Base-by-base conservation (phyloP, 1,140 invertebrate genomes). In the Sitobion miscanthi region DNA sequence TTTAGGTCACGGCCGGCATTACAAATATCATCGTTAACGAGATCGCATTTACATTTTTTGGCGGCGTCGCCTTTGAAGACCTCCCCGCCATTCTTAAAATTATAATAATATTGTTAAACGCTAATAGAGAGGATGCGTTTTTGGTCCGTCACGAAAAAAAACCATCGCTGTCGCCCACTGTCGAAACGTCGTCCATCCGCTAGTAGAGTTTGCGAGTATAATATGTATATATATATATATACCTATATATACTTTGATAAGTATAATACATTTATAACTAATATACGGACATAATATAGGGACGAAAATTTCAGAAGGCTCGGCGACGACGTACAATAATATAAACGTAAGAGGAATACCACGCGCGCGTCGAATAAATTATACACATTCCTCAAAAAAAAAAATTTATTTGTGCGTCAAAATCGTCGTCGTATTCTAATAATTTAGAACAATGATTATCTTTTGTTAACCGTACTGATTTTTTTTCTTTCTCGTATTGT, bases 31-130 rank as follows among this genome's bases (percentile, higher is more conserved):
- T 9, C 4, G 91, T 42, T 92, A 92, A 83, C 49, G 77, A 92
- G 91, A 42, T 85, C 47, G 38, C 17, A 85, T 92, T 85, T 85
- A n/a, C 91, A 85, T 92, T 47, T 83, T 47, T 11, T 11, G 30
- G 30, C 47, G 87, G 30, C 91, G 35, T 49, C 5, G 30, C 49
- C 35, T 92, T 92, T 92, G 91, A 92, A 9, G n/a, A n/a, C 2
- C 35, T 52, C 14, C 49, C 49, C 6, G 17, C 1, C 14, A 6
- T 54, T 11, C 42, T 92, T 17, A 54, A 54, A 92, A 92, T 54
- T 45, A 92, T 85, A 30, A 85, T 45, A 91, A 35, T 42, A 83
- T 83, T 30, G 20, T 91, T 52, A 38, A 54, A 89, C 49, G 35
- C 35, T 52, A 77, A 91, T n/a, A 35, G 52, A 49, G 2, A 42